Conservation (phyloP, 2,113 vertebrate species). For the Sylvia atricapilla region DNA sequence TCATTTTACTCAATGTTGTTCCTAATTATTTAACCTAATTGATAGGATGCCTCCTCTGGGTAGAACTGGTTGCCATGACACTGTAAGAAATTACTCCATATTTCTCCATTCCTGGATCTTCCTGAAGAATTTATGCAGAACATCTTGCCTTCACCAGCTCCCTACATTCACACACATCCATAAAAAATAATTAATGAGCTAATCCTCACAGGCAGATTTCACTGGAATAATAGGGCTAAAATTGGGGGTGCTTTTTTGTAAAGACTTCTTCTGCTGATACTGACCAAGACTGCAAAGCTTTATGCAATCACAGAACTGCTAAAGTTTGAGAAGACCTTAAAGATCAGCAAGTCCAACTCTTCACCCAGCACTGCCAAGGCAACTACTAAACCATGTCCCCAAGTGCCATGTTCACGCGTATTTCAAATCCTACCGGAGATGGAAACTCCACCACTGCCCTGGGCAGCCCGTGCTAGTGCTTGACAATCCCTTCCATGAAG, state of each 20-base stretch:
- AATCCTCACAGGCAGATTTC: background rate
- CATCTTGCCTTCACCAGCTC: background rate
- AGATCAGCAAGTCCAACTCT: background rate
- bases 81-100: background rate
- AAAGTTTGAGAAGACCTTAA: background rate
- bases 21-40: constrained; percentile 33
- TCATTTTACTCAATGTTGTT: background rate
- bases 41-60: constrained; percentile 1
- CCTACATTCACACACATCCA: background rate
- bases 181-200: background rate
- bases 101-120: background rate
- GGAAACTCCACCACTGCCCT: background rate
- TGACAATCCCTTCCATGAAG: background rate
- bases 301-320: background rate
- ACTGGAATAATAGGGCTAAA: background rate
- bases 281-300: background rate
- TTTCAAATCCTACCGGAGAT: background rate
- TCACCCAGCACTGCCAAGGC: background rate
- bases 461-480: background rate
- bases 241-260: accelerated
- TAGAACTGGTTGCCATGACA: constrained; percentile 16
- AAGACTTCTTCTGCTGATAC: background rate
- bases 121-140: constrained; percentile 1
- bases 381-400: background rate
- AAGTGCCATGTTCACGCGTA: accelerated